These are phyloP conservation scores for Leptocoma aspasia DNA, from an alignment of 2,113 vertebrate genomes.

Conservation along the genomic window DNA sequence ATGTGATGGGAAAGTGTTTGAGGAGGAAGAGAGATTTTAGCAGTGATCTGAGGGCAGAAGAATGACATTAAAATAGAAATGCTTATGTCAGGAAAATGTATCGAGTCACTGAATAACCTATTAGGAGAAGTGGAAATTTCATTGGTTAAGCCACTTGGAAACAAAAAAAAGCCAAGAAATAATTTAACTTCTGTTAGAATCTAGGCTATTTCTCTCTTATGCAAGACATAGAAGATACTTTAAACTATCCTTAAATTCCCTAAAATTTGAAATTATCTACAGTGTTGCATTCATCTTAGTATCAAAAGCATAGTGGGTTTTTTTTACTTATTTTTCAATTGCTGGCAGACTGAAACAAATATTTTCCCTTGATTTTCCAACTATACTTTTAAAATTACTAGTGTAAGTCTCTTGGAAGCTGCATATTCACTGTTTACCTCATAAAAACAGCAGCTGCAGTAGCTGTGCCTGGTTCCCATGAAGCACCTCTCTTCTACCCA, in stretches of 20 bases:
- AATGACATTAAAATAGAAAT: background rate
- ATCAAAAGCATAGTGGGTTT: background rate
- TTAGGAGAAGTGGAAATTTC: background rate
- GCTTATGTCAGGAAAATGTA: background rate
- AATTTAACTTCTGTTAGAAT: background rate
- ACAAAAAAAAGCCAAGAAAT: background rate
- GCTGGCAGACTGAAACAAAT: background rate
- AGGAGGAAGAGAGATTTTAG: background rate
- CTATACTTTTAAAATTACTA: background rate
- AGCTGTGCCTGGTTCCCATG: background rate
- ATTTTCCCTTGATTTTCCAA: background rate
- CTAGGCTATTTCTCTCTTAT: background rate
- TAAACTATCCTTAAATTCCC: background rate
- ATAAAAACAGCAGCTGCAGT: background rate
- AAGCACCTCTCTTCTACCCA: background rate
- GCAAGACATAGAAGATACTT: background rate
- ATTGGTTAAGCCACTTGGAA: background rate
- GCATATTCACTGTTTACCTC: background rate
- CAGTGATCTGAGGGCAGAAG: background rate
- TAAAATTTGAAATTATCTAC: background rate
- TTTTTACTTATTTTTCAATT: background rate
- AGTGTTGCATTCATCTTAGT: background rate
- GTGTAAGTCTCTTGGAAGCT: background rate
- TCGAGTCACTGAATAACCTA: background rate
- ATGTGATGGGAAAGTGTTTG: background rate